Conservation (phyloP, 2,113 vertebrate species). For the Synchiropus splendidus region DNA sequence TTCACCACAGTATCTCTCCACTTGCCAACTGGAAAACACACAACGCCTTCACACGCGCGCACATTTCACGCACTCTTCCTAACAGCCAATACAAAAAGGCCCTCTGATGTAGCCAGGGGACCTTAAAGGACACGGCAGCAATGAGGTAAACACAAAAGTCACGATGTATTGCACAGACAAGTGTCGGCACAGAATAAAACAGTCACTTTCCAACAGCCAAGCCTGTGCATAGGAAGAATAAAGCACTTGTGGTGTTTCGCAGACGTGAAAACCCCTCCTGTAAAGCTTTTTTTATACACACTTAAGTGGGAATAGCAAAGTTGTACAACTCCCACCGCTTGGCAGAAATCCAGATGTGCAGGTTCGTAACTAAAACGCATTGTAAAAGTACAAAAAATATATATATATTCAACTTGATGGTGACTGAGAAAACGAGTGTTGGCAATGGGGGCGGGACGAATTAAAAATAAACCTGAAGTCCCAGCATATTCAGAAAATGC, state of each 20-base stretch:
- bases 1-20: conserved; percentile 17
- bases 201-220: conserved; percentile 80
- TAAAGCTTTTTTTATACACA: conserved; percentile 67
- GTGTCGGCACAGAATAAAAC: conserved; percentile 88
- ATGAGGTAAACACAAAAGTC: conserved; percentile 61
- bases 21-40: conserved; percentile 16
- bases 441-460: conserved; percentile 20
- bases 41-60: conserved; percentile 17
- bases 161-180: conserved; percentile 82
- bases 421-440: conserved; percentile 54
- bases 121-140: conserved; percentile 56
- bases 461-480: conserved; percentile 37
- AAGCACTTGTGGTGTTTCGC: conserved; percentile 99
- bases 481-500: conserved; percentile 41
- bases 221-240: conserved; percentile 97
- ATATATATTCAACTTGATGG: conserved; percentile 21
- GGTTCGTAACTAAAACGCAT: conserved; percentile 20
- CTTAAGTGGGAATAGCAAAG: conserved; percentile 40
- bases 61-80: not conserved
- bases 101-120: conserved; percentile 17
- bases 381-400: conserved; percentile 26
- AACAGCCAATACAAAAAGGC: not conserved
- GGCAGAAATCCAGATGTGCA: conserved; percentile 37
- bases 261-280: conserved; percentile 75
- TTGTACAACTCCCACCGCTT: conserved; percentile 22